Percentiles rank a stretch among this genome's conserved stretches.
These are phyloP conservation scores for Symphodus melops DNA, from an alignment of 2,113 vertebrate species.

Conservation along the genomic window DNA sequence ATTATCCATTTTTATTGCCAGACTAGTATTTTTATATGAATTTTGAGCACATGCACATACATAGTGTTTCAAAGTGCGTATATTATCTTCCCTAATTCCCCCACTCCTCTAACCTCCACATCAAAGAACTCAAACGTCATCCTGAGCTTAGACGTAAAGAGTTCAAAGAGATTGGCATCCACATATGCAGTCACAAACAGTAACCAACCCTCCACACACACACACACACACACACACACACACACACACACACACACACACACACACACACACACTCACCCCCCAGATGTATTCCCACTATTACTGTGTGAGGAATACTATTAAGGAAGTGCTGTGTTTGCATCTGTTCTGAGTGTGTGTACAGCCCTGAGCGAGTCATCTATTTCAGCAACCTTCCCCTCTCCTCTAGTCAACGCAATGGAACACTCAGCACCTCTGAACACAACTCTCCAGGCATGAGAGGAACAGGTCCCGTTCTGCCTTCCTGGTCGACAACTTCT, in stretches of 20 bases:
- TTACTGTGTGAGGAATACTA: conserved; percentile 77
- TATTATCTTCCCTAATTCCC: conserved; percentile 25
- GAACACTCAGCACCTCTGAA: conserved; percentile 66
- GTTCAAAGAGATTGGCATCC: conserved; percentile 73
- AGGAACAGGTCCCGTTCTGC: conserved; percentile 52
- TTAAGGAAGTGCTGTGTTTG: conserved; percentile 81
- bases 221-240: conserved; percentile 19
- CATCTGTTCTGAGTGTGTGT: conserved; percentile 79
- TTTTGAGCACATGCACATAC: not conserved
- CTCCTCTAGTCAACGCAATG: conserved; percentile 67
- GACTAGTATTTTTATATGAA: conserved; percentile 13
- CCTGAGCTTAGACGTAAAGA: conserved; percentile 55
- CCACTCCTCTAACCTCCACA: conserved; percentile 47
- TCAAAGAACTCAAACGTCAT: conserved; percentile 56
- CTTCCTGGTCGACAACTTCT: not conserved
- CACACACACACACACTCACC: conserved; percentile 34
- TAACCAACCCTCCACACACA: conserved; percentile 20
- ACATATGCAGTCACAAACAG: conserved; percentile 48
- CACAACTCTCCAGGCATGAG: conserved; percentile 52
- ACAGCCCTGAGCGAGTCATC: conserved; percentile 80
- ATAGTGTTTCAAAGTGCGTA: not conserved
- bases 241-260: conserved; percentile 40
- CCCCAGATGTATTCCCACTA: conserved; percentile 78
- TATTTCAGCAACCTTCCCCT: conserved; percentile 77
- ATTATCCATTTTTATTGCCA: conserved; percentile 17